Evolutionary conservation across 2,113 vertebrate genomes (phyloP), one percentile per base, ranked within the genome.

Genomic region (Ammodramus savannarum): DNA sequence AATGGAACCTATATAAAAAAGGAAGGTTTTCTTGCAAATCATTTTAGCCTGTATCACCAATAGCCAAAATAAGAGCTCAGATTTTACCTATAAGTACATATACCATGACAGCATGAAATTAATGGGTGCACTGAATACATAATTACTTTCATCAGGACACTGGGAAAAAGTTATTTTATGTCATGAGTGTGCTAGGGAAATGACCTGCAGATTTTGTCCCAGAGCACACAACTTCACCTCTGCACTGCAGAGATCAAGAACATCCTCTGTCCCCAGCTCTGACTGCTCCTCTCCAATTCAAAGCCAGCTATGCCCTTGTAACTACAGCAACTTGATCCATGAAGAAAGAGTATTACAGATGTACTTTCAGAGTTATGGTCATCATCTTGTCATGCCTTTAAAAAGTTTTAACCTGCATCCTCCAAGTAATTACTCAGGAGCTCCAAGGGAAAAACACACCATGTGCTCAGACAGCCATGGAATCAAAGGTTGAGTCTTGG

Each of bases 61-160:
- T 1, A 69, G n/a, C 32, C 31, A 74, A 73, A 44, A 38, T 22
- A 62, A 48, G 41, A 73, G 23, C n/a, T 69, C 59, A 38, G 32
- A 29, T 72, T 68, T 72, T 59, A 51, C 20, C 32, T 51, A 0
- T 15, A 74, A 44, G 13, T 41, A 52, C 16, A 29, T 7, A 3
- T 4, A 41, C 20, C 41, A 43, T 48, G 54, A 38, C 17, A 68
- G 43, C 26, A 85, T 15, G 67, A 82, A 54, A 54, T 1, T 6
- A 68, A 2, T 6, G 22, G 0, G 3, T 7, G n/a, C 20, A 44
- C 34, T 39, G 15, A 66, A 87, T 5, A 29, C 13, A 3, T 3
- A 22, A 82, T 13, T 26, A 46, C 20, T 54, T 75, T 21, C 19
- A 1, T 55, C 52, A 79, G 4, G 10, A n/a, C 20, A 51, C 3